Percentiles rank a stretch among this genome's conserved stretches.
phyloP scores from a whole-genome alignment of 2,888 invertebrate genomes.

The Odontocerum albicorne region DNA sequence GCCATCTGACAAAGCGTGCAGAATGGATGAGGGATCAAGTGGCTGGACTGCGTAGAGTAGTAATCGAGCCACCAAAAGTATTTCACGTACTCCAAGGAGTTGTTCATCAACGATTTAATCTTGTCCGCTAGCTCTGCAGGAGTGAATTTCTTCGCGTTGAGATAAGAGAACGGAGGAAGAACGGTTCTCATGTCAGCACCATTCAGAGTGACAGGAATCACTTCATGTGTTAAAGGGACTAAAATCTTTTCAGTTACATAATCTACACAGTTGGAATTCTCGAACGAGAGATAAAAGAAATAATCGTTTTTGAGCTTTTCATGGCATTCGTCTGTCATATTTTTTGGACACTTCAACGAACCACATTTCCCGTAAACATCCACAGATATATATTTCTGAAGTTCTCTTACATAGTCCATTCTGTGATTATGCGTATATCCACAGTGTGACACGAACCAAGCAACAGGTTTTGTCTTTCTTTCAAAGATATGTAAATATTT shows the following conservation, averaged over 20 bases:
- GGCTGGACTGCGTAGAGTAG: constrained; percentile 47
- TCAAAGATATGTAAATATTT: constrained; percentile 15
- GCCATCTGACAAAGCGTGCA: background rate
- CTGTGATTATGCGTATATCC: constrained; percentile 44
- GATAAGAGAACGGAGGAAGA: constrained; percentile 63
- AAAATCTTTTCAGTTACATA: constrained; percentile 71
- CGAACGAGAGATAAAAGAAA: constrained; percentile 68
- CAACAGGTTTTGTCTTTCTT: constrained; percentile 53
- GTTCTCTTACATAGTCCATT: constrained; percentile 47
- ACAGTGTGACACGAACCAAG: constrained; percentile 62
- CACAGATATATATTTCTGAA: constrained; percentile 59
- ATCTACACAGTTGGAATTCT: constrained; percentile 68
- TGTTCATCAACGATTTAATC: constrained; percentile 52
- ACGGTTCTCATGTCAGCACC: constrained; percentile 62
- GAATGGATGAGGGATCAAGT: constrained; percentile 34
- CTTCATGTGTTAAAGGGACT: constrained; percentile 48
- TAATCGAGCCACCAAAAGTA: constrained; percentile 67
- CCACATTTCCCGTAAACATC: constrained; percentile 69
- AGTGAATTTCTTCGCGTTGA: constrained; percentile 63
- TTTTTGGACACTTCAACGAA: constrained; percentile 40
- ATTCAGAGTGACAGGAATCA: constrained; percentile 62
- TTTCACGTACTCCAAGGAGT: constrained; percentile 61
- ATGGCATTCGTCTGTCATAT: constrained; percentile 41
- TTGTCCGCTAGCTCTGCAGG: constrained; percentile 56
- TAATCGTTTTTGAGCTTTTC: constrained; percentile 56